Evolutionary conservation across 2,113 vertebrate genomes (phyloP), one percentile per base, ranked within the genome.

Genomic region (Sciurus niger): DNA sequence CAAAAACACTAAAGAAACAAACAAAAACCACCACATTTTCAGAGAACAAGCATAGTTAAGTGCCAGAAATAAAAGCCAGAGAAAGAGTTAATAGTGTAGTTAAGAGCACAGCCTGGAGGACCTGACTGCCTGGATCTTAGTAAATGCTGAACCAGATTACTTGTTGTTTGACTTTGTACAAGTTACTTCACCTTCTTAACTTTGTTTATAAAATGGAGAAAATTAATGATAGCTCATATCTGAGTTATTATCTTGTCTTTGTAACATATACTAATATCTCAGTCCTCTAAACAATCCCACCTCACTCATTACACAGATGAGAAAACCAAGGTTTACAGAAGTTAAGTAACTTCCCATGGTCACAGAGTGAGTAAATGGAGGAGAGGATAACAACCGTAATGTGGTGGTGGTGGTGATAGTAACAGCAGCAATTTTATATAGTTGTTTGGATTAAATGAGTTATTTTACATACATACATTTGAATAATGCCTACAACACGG

Each of bases 401-500:
- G 0, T 13, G 63, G 12, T 65, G 63, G 55, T 80, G 58, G 24
- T 72, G 24, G 53, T 14, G 43, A 63, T 43, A 34, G 4, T 46
- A 46, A 46, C 46, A 46, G 46, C 8, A 74, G 55, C 24, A 80
- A 55, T 87, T 92, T 87, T 67, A 55, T 63, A 74, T 4, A 67
- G 28, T 11, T 90, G 68, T 83, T 73, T 67, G 55, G 53, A 86
- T 67, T 80, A 86, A 80, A 87, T 92, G 24, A 58, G 46, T 32
- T 40, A 82, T 67, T 79, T 67, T 70, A 92, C 51, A 46, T 74
- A 63, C 60, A 87, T 43, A 46, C 22, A 80, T 73, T 95, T 95
- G 55, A 82, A 55, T 24, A 82, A 67, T 55, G 12, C 37, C 46
- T 74, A n/a, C 51, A 74, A 83, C 46, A 76, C 4, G 86, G 58